Percentiles rank a stretch among this genome's conserved stretches.
phyloP scores from a whole-genome alignment of 2,888 invertebrate genomes.

The Drosophila tripunctata region DNA sequence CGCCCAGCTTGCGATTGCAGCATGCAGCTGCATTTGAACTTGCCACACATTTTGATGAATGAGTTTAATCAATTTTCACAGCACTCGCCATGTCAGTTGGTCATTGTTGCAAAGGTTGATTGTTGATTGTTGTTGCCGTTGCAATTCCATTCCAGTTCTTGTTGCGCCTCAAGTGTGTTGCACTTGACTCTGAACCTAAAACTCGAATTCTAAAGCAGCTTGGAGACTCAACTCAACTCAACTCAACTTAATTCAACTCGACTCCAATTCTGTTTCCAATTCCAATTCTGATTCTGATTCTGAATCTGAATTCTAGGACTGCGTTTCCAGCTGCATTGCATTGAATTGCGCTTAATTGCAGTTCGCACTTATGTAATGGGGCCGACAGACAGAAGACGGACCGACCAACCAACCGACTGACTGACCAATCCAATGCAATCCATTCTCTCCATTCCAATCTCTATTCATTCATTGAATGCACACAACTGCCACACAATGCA shows the following conservation, averaged over 20 bases:
- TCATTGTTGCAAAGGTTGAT: slow-evolving; percentile 38
- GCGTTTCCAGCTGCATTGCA: slow-evolving; percentile 17
- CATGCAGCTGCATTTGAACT: slow-evolving; percentile 48
- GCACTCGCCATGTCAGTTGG: slow-evolving; percentile 34
- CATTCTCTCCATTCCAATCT: slow-evolving; percentile 24
- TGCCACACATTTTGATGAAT: slow-evolving; percentile 71
- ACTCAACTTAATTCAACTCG: no score
- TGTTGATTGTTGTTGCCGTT: slow-evolving; percentile 24
- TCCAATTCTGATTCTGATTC: not conserved
- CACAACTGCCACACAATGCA: slow-evolving; percentile 29
- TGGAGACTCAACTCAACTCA: no score
- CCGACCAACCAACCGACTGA: no score
- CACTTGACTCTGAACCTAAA: slow-evolving; percentile 58
- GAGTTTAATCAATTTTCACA: slow-evolving; percentile 76
- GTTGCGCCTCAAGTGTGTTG: slow-evolving; percentile 38
- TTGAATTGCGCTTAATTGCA: slow-evolving; percentile 76
- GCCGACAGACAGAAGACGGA: slow-evolving; percentile 22
- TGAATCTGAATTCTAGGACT: not conserved
- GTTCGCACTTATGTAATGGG: slow-evolving; percentile 54
- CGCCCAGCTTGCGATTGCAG: not conserved
- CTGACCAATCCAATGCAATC: slow-evolving; percentile 32
- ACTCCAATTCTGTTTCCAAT: not conserved
- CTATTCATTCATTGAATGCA: slow-evolving; percentile 11
- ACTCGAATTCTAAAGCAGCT: not conserved
- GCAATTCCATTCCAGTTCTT: slow-evolving; percentile 5